Evolutionary conservation across 2,113 vertebrate genomes (phyloP).

Genomic region (Montifringilla adamsi): DNA sequence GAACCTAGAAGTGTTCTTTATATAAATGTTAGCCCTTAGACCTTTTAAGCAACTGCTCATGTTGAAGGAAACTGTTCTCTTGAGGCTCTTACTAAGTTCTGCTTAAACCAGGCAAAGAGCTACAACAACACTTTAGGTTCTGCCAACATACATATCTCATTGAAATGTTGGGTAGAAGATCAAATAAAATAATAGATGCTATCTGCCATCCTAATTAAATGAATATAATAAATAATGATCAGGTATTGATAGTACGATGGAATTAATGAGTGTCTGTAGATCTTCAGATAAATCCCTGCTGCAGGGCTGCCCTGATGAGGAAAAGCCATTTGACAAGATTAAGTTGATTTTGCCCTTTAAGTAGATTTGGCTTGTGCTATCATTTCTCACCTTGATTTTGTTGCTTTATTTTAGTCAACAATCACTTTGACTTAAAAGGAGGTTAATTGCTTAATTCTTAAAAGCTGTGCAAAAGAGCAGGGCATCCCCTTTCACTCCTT

Average conservation of each 20-base stretch:
- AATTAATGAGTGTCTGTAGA: background rate
- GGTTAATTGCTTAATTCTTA: background rate
- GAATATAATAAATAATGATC: background rate
- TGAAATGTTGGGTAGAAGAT: background rate
- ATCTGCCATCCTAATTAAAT: constrained; percentile 2
- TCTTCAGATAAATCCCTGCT: background rate
- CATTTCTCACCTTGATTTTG: background rate
- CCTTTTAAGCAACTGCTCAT: background rate
- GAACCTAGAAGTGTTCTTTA: background rate
- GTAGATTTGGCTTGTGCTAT: background rate
- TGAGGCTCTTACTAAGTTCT: background rate
- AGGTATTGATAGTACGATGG: background rate
- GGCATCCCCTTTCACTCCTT: background rate
- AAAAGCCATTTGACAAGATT: background rate
- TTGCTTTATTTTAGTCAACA: background rate
- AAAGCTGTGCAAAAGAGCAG: background rate
- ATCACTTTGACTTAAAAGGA: background rate
- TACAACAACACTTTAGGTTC: background rate
- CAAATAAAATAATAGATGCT: background rate
- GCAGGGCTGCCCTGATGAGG: background rate
- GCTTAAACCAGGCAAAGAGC: background rate
- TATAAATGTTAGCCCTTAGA: background rate
- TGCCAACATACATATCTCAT: background rate
- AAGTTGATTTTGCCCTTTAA: background rate
- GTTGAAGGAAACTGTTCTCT: background rate